Conservation (phyloP, 1,140 invertebrate genomes). For the Neodiprion virginianus region DNA sequence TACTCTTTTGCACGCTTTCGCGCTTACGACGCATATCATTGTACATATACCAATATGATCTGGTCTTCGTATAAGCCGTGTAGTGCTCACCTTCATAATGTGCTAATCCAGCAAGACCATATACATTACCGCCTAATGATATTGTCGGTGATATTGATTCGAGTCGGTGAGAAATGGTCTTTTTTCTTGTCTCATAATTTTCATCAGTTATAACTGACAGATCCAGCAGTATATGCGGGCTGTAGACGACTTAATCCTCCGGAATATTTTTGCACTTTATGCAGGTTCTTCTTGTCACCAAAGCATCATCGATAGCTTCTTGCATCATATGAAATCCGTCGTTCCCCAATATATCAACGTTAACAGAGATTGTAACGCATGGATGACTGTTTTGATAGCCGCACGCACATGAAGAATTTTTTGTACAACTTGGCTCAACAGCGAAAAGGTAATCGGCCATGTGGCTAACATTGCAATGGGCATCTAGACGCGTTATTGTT, state of each 20-base stretch:
- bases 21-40: background rate
- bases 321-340: background rate
- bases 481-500: background rate
- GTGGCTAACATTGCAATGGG: background rate
- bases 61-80: background rate
- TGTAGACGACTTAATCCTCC: background rate
- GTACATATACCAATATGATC: background rate
- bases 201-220: background rate
- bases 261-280: background rate
- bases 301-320: background rate
- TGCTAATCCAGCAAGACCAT: background rate
- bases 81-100: background rate
- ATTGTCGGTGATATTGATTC: slow-evolving; percentile 10
- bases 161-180: slow-evolving; percentile 18
- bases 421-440: background rate
- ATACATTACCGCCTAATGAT: slow-evolving; percentile 15
- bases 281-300: background rate
- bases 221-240: background rate
- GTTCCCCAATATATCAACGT: background rate
- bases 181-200: background rate
- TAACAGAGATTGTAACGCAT: background rate
- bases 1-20: background rate
- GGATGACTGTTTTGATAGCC: background rate
- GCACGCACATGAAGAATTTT: background rate
- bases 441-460: background rate